These are phyloP conservation scores for Podarcis raffonei DNA, from an alignment of 2,113 vertebrate species.

Conservation along the genomic window DNA sequence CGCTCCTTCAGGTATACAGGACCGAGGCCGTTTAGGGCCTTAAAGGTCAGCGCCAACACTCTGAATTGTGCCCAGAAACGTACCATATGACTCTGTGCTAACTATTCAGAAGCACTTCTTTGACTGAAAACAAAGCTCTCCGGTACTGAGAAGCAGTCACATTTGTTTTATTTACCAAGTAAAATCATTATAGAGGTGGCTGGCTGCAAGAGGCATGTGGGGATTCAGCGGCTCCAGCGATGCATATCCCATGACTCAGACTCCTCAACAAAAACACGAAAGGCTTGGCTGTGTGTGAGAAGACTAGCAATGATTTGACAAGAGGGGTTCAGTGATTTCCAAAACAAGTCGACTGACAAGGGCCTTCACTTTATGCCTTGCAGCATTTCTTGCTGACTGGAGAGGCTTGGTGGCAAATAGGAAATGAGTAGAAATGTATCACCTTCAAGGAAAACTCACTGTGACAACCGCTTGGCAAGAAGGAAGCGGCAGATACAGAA, in stretches of 20 bases:
- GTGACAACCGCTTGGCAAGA: neutral
- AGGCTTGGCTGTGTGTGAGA: neutral
- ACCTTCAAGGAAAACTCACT: slow-evolving; percentile 1
- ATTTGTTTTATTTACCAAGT: slow-evolving; percentile 1
- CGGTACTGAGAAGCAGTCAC: neutral
- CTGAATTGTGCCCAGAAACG: too few species aligned
- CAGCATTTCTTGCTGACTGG: neutral
- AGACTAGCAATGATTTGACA: neutral
- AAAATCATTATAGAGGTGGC: neutral
- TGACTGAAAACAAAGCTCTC: neutral
- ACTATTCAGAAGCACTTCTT: neutral
- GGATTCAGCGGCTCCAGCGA: rapidly evolving
- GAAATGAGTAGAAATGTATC: neutral
- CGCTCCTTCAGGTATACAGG: too few species aligned
- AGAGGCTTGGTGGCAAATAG: slow-evolving; percentile 7
- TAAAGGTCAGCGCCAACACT: too few species aligned
- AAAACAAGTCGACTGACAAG: neutral
- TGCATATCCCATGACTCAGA: slow-evolving; percentile 9
- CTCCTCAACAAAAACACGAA: neutral
- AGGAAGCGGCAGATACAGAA: neutral
- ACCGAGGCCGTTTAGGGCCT: too few species aligned
- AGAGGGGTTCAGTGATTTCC: neutral
- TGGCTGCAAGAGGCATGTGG: rapidly evolving
- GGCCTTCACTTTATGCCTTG: neutral
- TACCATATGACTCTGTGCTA: rapidly evolving